These are phyloP conservation scores for Lasioglossum baleicum DNA, from an alignment of 1,140 invertebrate genomes.

Conservation along the genomic window DNA sequence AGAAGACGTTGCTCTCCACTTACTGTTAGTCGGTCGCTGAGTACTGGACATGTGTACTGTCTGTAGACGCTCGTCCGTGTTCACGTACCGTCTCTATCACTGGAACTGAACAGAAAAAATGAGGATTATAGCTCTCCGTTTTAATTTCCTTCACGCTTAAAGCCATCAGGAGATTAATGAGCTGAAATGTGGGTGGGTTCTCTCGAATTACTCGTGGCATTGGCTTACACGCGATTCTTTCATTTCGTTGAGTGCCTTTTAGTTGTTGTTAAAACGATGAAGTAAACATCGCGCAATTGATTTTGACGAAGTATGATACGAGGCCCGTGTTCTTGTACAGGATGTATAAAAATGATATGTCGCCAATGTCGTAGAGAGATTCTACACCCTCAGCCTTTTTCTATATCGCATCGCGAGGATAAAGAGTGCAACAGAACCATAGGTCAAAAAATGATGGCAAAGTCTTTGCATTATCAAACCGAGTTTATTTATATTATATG, in stretches of 20 bases:
- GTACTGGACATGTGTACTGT: no score
- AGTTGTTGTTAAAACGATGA: neutral
- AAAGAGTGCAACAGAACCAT: no score
- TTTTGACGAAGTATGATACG: neutral
- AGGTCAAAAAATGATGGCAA: no score
- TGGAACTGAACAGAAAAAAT: conserved; percentile 14
- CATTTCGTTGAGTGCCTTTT: conserved; percentile 62
- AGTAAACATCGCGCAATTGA: neutral
- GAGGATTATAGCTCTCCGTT: neutral
- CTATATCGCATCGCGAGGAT: no score
- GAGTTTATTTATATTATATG: no score
- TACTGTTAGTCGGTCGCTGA: no score
- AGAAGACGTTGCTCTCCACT: neutral
- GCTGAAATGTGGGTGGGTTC: conserved; percentile 2
- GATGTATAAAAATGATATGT: no score
- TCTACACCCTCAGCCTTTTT: no score
- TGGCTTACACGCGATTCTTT: conserved; percentile 58
- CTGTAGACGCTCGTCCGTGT: neutral
- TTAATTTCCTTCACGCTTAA: neutral
- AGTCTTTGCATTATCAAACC: no score
- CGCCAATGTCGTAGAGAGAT: no score
- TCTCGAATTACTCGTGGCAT: neutral
- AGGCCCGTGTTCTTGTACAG: no score
- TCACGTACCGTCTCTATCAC: neutral
- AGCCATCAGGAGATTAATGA: conserved; percentile 29